Evolutionary conservation across 2,888 invertebrate genomes (phyloP), one percentile per base, ranked within the genome.

Genomic region (Drosophila lacicola): DNA sequence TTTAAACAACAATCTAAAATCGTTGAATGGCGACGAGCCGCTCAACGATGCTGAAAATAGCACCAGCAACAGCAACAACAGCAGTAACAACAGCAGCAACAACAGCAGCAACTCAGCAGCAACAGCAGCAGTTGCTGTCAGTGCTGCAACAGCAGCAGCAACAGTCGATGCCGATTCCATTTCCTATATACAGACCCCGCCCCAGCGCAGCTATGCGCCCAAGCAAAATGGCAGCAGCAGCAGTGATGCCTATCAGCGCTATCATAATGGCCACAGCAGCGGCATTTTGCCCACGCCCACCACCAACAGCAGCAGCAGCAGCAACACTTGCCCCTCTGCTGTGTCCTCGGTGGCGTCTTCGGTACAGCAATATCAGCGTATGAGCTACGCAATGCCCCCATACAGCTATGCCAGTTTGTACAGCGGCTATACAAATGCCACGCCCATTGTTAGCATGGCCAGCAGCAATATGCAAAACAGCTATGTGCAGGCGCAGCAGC

Each of bases 261-360:
- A 78, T 45, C 65, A 68, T 33, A 85, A 81, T 66, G 80, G 84
- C 17, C 74, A 85, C 39, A 80, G 79, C 44, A 58, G 76, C n/a
- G 85, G 89, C 65, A 90, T 90, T 5, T 44, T 90, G 63, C 90
- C 90, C 17, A 90, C 86, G 13, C 86, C 85, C 53, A 72, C 75
- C 25, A 71, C 42, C 33, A 74, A 56, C 50, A 65, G 17, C 57
- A 55, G 9, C 66, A 60, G 44, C 21, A 44, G 3, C 74, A 74
- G 33, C 64, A 42, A 62, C 70, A 45, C 53, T 50, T 17, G 66
- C 56, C 51, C 76, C 4, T 65, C 81, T 0, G 85, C 75, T 42
- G 78, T 73, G 42, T 70, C 73, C 64, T 4, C 90, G 70, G 36
- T 82, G 63, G 50, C 64, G 2, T 6, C 72, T 33, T 3, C 66